Percentiles rank a stretch among this genome's conserved stretches.
phyloP scores from a whole-genome alignment of 2,113 vertebrate species.

The Chloebia gouldiae region DNA sequence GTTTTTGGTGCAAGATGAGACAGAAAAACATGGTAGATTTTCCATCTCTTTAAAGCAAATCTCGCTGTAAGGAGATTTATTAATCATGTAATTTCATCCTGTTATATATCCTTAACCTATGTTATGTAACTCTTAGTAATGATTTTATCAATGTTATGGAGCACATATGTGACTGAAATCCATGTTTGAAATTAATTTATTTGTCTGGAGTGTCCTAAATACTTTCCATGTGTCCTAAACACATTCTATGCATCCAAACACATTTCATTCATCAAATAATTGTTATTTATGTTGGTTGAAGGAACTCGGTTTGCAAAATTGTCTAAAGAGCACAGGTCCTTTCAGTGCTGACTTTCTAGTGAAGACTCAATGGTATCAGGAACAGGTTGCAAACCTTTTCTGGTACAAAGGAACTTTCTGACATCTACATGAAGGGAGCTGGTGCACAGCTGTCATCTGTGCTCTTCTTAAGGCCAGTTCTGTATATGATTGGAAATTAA shows the following conservation, averaged over 20 bases:
- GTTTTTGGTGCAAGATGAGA: not conserved
- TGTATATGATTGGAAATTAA: not conserved
- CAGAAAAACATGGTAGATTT: not conserved
- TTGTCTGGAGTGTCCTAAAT: not conserved
- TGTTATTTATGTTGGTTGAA: not conserved
- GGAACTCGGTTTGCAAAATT: not conserved
- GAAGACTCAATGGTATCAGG: not conserved
- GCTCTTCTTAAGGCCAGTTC: not conserved
- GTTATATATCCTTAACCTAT: not conserved
- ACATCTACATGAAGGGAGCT: not conserved
- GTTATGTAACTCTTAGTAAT: not conserved
- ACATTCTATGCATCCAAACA: not conserved
- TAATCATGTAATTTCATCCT: not conserved
- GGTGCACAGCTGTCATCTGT: not conserved
- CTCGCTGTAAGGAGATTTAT: not conserved
- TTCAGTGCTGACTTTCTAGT: not conserved
- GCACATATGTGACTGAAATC: not conserved
- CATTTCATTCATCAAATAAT: not conserved
- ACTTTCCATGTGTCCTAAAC: not conserved
- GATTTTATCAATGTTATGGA: not conserved
- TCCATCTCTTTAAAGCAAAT: not conserved
- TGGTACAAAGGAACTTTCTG: accelerated
- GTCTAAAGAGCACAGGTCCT: not conserved
- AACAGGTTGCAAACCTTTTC: not conserved
- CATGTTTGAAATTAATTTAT: not conserved